Evolutionary conservation across 2,113 vertebrate species (phyloP).

Genomic region (Panthera tigris): DNA sequence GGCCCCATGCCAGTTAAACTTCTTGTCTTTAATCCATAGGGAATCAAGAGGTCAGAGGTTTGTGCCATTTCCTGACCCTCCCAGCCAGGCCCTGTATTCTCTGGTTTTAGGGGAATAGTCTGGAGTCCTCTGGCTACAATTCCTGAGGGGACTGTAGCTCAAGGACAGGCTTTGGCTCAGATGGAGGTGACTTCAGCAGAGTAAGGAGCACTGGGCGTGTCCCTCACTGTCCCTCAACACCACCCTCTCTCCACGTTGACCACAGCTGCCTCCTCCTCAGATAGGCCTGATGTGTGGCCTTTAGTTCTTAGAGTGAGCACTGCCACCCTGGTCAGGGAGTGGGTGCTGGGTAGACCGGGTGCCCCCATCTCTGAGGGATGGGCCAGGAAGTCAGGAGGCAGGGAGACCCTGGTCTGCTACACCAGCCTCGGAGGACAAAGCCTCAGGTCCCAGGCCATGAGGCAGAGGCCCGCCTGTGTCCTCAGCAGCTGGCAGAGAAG

Average conservation of each 20-base stretch:
- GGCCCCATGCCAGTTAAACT: neutral
- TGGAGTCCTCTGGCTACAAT: neutral
- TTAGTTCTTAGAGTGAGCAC: neutral
- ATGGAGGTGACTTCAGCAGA: neutral
- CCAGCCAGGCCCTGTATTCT: neutral
- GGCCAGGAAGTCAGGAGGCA: neutral
- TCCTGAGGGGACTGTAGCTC: neutral
- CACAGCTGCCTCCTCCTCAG: neutral
- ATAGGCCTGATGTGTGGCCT: neutral
- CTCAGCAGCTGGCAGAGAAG: conserved; percentile 46
- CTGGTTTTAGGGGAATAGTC: neutral
- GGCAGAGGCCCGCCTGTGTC: neutral
- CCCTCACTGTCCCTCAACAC: neutral
- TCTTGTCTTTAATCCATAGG: neutral
- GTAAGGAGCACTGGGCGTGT: neutral
- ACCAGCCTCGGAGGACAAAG: neutral
- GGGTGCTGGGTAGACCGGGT: too few relatives aligned
- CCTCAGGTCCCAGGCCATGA: neutral
- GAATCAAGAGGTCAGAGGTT: neutral
- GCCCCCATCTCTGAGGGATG: neutral
- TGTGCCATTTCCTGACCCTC: neutral
- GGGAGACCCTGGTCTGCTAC: neutral
- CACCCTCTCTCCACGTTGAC: neutral
- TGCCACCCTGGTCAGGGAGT: neutral
- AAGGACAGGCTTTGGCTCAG: neutral